Conservation (phyloP, 2,113 vertebrate genomes). For the Neodontobutis hainanensis region DNA sequence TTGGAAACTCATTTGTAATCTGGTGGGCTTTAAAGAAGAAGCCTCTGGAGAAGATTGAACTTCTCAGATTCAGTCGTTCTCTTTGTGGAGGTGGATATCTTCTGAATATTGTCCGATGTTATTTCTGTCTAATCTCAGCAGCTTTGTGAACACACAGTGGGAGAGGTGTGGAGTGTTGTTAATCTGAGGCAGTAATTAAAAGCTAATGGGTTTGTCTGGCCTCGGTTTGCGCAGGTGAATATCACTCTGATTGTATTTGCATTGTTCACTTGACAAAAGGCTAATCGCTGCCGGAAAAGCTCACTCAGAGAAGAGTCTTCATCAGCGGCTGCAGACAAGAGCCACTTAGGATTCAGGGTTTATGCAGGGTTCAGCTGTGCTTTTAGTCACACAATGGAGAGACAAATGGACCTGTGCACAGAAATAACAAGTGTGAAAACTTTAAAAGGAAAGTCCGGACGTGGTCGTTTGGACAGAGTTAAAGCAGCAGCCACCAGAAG, state of each 20-base stretch:
- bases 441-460: no score
- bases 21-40: background rate
- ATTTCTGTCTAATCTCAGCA: no score
- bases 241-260: constrained; percentile 51
- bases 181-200: constrained; percentile 56
- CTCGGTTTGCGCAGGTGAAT: constrained; percentile 50
- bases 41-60: constrained; percentile 3
- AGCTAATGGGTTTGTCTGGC: constrained; percentile 46
- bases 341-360: background rate
- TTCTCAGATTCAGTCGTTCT: constrained; percentile 44
- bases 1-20: constrained; percentile 18
- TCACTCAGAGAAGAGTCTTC: constrained; percentile 14
- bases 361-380: no score
- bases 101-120: background rate
- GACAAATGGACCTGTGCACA: no score
- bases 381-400: no score
- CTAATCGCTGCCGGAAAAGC: constrained; percentile 41
- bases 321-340: constrained; percentile 18
- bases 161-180: background rate
- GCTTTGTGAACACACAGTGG: no score
- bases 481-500: no score
- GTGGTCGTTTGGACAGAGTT: no score
- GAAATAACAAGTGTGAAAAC: no score
- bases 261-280: constrained; percentile 48
- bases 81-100: constrained; percentile 54